Evolutionary conservation across 2,888 invertebrate genomes (phyloP).

Genomic region (Oscheius sp.): DNA sequence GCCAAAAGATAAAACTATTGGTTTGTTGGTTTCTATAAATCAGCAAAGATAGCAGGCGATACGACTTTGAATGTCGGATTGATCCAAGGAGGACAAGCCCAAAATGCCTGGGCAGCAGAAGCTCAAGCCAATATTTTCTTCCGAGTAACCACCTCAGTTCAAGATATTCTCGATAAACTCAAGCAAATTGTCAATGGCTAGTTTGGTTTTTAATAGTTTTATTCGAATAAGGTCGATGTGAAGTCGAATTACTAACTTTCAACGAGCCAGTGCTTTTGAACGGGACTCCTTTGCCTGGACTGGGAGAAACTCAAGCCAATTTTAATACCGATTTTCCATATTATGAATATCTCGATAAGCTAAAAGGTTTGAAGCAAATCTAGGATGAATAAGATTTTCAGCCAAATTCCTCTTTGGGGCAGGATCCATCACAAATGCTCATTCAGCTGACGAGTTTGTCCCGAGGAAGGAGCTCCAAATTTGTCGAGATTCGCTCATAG

Average conservation of each 20-base stretch:
- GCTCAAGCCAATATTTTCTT: conserved; percentile 59
- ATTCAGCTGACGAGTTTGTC: conserved; percentile 62
- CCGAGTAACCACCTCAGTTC: conserved; percentile 51
- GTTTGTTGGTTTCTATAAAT: conserved; percentile 23
- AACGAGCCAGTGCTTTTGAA: conserved; percentile 51
- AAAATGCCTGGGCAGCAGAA: conserved; percentile 63
- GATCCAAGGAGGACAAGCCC: conserved; percentile 64
- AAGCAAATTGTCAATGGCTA: conserved; percentile 41
- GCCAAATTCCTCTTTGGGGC: conserved; percentile 61
- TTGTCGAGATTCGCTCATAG: conserved; percentile 37
- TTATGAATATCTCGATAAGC: conserved; percentile 45
- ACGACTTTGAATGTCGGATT: conserved; percentile 66
- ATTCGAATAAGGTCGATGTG: conserved; percentile 36
- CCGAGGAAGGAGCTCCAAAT: conserved; percentile 46
- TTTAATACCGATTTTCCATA: conserved; percentile 68
- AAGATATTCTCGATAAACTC: conserved; percentile 34
- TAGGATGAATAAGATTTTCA: not conserved
- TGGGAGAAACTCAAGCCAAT: conserved; percentile 39
- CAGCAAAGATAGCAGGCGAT: conserved; percentile 43
- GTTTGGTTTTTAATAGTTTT: not conserved
- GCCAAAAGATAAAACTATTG: conserved; percentile 52
- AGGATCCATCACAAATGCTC: conserved; percentile 66
- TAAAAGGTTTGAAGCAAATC: conserved; percentile 50
- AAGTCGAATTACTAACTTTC: conserved; percentile 35
- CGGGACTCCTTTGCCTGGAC: conserved; percentile 37